Conservation (phyloP, 1,140 invertebrate species). For the Neodiprion lecontei region DNA sequence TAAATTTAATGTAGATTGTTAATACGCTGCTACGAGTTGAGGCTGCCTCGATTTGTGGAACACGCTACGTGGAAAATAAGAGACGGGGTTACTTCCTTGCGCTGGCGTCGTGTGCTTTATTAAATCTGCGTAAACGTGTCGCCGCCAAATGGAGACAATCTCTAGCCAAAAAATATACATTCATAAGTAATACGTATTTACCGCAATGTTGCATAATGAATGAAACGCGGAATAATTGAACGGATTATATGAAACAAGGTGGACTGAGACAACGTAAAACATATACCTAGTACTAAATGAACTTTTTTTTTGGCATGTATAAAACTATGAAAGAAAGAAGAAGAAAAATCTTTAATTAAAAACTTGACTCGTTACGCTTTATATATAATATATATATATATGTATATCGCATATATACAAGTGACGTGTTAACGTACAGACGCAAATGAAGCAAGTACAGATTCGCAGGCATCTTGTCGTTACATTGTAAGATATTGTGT, state of each 20-base stretch:
- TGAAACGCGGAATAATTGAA: not conserved
- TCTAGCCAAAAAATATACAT: not conserved
- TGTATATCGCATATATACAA: constrained; percentile 54
- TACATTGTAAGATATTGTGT: constrained; percentile 62
- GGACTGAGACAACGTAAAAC: constrained; percentile 48
- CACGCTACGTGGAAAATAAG: not conserved
- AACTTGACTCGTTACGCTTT: constrained; percentile 56
- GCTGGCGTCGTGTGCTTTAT: not conserved
- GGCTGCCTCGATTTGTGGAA: constrained; percentile 32
- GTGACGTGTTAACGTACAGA: constrained; percentile 49
- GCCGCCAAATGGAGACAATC: constrained; percentile 1
- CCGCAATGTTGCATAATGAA: not conserved
- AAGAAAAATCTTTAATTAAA: constrained; percentile 25
- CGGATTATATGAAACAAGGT: constrained; percentile 34
- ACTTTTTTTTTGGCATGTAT: constrained; percentile 38
- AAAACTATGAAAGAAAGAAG: constrained; percentile 38
- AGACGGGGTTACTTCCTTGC: too few relatives aligned
- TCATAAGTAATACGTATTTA: not conserved
- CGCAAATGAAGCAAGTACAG: constrained; percentile 43
- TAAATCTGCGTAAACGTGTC: not conserved
- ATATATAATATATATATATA: constrained; percentile 34
- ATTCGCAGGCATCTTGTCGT: constrained; percentile 58
- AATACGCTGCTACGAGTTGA: constrained; percentile 29
- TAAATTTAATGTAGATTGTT: constrained; percentile 43
- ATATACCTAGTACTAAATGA: constrained; percentile 47